Percentiles rank a stretch among this genome's conserved stretches.
These are phyloP conservation scores for Forbesichthys agassizii DNA, from an alignment of 2,113 vertebrate genomes.

Conservation along the genomic window DNA sequence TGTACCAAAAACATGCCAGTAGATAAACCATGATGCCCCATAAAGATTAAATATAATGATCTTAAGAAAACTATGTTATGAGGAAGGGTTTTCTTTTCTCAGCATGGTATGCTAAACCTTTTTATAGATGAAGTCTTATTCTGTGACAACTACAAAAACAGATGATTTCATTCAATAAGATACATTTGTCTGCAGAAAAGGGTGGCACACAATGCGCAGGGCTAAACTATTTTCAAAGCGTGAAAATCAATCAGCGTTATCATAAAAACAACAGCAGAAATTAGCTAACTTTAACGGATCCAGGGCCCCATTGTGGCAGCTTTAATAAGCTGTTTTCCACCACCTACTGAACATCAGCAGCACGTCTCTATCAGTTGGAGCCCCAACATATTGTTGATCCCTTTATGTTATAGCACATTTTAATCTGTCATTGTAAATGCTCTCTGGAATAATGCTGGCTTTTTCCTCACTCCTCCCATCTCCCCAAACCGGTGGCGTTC, in stretches of 20 bases:
- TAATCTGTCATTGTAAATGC: conserved; percentile 42
- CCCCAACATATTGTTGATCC: conserved; percentile 20
- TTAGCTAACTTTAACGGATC: no score
- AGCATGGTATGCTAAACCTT: not conserved
- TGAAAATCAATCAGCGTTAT: not conserved
- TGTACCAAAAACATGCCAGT: conserved; percentile 4
- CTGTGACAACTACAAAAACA: not conserved
- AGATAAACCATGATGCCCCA: not conserved
- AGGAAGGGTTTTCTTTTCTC: not conserved
- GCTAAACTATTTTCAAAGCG: conserved; percentile 6
- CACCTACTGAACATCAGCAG: no score
- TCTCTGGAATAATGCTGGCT: conserved; percentile 25
- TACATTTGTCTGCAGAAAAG: not conserved
- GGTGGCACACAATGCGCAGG: not conserved
- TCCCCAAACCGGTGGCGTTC: conserved; percentile 31
- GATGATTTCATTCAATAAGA: conserved; percentile 12
- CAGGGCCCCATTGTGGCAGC: not conserved
- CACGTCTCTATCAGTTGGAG: not conserved
- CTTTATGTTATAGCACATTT: conserved; percentile 36
- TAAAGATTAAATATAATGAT: no score
- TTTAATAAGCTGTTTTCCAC: not conserved
- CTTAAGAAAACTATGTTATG: not conserved
- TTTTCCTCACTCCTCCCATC: conserved; percentile 4
- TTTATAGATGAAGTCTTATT: conserved; percentile 2
- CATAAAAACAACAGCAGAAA: not conserved